Evolutionary conservation across 2,113 vertebrate species (phyloP).

Genomic region (Malurus alboscapulatus): DNA sequence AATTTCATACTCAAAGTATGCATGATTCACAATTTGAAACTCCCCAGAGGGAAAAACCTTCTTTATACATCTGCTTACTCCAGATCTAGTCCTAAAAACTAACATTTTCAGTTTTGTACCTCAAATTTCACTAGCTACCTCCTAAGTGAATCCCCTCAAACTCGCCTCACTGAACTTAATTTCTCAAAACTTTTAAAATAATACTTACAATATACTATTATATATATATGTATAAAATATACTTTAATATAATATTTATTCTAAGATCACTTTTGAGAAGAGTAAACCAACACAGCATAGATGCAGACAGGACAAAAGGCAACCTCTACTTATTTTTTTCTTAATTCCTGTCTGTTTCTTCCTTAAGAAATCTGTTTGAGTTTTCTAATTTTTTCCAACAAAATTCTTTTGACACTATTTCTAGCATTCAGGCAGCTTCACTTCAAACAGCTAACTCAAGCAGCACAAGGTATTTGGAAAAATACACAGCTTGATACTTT

Average conservation of each 20-base stretch:
- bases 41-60: not conserved
- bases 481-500: not conserved
- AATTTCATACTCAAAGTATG: not conserved
- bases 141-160: not conserved
- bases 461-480: not conserved
- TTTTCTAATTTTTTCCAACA: not conserved
- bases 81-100: not conserved
- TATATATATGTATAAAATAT: no score
- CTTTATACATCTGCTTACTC: not conserved
- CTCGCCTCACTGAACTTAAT: not conserved
- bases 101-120: not conserved
- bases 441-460: not conserved
- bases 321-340: not conserved
- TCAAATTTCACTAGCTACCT: not conserved
- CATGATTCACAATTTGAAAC: not conserved
- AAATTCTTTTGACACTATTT: not conserved
- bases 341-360: not conserved
- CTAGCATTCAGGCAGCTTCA: not conserved
- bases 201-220: not conserved
- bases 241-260: not conserved
- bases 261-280: not conserved
- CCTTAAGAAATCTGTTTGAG: not conserved
- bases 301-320: not conserved
- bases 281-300: not conserved
- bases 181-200: not conserved